Evolutionary conservation across 2,113 vertebrate species (phyloP).

Genomic region (Conger conger): DNA sequence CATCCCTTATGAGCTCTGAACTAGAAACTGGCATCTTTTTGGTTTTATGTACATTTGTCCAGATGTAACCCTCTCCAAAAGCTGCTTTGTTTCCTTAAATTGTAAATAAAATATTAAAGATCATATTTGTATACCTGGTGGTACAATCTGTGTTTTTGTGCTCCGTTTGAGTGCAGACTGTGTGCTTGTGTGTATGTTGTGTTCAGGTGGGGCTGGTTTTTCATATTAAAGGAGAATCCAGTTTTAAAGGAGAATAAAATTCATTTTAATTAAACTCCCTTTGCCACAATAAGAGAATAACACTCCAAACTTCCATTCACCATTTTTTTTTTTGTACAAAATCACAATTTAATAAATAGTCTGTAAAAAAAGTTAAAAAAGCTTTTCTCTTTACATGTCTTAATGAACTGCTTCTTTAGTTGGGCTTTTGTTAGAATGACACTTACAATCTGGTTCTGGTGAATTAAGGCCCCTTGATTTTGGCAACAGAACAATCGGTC

Average conservation of each 20-base stretch:
- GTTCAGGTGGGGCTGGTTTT: neutral
- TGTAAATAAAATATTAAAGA: slow-evolving; percentile 58
- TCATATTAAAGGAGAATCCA: neutral
- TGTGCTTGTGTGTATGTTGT: neutral
- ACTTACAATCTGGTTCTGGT: slow-evolving; percentile 75
- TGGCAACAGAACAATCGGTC: slow-evolving; percentile 75
- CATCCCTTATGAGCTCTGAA: slow-evolving; percentile 29
- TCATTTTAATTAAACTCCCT: slow-evolving; percentile 4
- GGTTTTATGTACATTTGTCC: slow-evolving; percentile 51
- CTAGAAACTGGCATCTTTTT: slow-evolving; percentile 50
- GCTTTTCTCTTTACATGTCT: slow-evolving; percentile 68
- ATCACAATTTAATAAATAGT: slow-evolving; percentile 82
- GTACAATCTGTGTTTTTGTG: slow-evolving; percentile 18
- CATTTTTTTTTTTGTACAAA: slow-evolving; percentile 71
- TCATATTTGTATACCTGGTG: slow-evolving; percentile 52
- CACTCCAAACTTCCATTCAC: slow-evolving; percentile 33
- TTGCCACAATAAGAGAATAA: slow-evolving; percentile 12
- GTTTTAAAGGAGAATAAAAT: slow-evolving; percentile 12
- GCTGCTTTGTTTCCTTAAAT: slow-evolving; percentile 56
- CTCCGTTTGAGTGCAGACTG: neutral
- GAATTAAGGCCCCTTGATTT: slow-evolving; percentile 81
- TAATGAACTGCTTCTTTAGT: slow-evolving; percentile 68
- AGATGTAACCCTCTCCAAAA: slow-evolving; percentile 49
- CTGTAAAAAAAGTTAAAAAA: slow-evolving; percentile 79
- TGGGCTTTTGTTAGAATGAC: slow-evolving; percentile 53